phyloP scores from a whole-genome alignment of 2,113 vertebrate species.

The Tetrax tetrax region DNA sequence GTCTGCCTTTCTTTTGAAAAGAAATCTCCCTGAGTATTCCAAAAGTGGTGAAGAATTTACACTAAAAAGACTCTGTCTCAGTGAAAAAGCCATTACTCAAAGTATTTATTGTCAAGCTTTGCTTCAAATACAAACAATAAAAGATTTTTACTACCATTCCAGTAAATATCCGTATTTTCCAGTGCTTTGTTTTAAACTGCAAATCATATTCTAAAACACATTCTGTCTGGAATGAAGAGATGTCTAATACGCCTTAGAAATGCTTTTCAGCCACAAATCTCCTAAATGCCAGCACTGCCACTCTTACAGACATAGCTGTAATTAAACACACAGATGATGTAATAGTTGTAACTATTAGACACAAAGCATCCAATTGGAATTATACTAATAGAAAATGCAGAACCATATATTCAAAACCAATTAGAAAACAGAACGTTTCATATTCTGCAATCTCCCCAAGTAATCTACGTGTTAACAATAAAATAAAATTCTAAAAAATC shows the following conservation, averaged over 20 bases:
- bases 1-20: not conserved
- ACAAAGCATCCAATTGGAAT: not conserved
- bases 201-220: not conserved
- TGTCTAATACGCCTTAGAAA: not conserved
- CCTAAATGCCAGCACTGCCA: not conserved
- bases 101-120: not conserved
- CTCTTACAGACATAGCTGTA: not conserved
- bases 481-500: not conserved
- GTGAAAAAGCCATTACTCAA: not conserved
- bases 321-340: conserved; percentile 4
- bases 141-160: not conserved
- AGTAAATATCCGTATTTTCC: not conserved
- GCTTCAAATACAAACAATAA: not conserved
- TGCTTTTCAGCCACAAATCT: not conserved
- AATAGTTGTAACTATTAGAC: not conserved
- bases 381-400: not conserved
- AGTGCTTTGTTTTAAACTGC: not conserved
- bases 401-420: not conserved
- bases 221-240: not conserved
- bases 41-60: not conserved
- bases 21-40: not conserved
- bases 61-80: not conserved
- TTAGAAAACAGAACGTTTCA: not conserved
- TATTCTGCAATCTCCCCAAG: not conserved
- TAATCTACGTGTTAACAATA: not conserved